Conservation (phyloP, 2,113 vertebrate genomes). For the Mustela lutreola region DNA sequence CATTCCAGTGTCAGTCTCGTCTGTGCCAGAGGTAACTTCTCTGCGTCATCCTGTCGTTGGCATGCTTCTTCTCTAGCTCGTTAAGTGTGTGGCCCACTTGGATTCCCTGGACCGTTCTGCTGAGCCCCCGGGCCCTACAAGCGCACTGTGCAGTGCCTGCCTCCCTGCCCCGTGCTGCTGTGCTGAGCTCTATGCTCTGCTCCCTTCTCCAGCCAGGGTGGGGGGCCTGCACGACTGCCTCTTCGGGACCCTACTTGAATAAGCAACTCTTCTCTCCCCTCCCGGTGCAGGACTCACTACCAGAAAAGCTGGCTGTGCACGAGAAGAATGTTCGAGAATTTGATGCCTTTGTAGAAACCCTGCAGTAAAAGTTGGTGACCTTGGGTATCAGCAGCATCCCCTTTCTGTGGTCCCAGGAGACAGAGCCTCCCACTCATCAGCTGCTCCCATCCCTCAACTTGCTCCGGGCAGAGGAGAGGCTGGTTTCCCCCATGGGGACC, state of each 20-base stretch:
- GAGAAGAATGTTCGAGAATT: slow-evolving; percentile 99
- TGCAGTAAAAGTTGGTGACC: slow-evolving; percentile 90
- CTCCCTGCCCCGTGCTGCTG: background rate
- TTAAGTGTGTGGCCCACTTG: background rate
- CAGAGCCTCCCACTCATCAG: slow-evolving; percentile 40
- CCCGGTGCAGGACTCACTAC: slow-evolving; percentile 93
- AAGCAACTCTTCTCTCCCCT: slow-evolving; percentile 48
- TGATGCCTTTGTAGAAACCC: slow-evolving; percentile 98
- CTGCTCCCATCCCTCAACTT: slow-evolving; percentile 46
- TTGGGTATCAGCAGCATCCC: slow-evolving; percentile 70
- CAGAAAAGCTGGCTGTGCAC: slow-evolving; percentile 97
- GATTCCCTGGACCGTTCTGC: background rate
- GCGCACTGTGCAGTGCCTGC: background rate
- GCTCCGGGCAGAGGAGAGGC: background rate
- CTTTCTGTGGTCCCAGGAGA: slow-evolving; percentile 74
- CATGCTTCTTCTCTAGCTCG: background rate
- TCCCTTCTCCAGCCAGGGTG: background rate
- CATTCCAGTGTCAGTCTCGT: background rate
- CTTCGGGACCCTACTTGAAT: background rate
- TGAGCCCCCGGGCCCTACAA: background rate
- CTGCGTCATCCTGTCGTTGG: background rate
- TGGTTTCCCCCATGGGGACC: background rate
- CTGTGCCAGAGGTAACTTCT: background rate
- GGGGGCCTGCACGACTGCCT: background rate
- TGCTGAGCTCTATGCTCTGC: background rate